phyloP scores from a whole-genome alignment of 92 coral and sea anemone species.

The Siderastrea siderea region DNA sequence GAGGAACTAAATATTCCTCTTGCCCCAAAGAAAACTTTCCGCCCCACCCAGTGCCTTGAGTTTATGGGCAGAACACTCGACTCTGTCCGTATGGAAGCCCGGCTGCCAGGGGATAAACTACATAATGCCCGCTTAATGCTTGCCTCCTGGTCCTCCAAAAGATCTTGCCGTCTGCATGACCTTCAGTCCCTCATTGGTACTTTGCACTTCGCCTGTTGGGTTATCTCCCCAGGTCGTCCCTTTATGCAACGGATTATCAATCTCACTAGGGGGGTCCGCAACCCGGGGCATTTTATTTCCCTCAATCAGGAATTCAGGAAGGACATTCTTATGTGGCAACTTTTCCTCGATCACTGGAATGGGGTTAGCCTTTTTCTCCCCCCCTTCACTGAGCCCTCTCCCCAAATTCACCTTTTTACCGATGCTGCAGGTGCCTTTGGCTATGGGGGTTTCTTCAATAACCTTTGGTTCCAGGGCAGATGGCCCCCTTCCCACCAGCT shows the following conservation, averaged over 20 bases:
- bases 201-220: conserved; percentile 23
- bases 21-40: conserved; percentile 15
- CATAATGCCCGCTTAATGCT: not conserved
- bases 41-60: conserved; percentile 37
- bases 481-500: conserved; percentile 8
- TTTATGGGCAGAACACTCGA: conserved; percentile 48
- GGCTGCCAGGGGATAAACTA: not conserved
- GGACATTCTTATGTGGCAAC: conserved; percentile 16
- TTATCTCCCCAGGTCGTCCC: conserved; percentile 34
- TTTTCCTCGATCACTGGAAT: conserved; percentile 14
- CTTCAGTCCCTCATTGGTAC: conserved; percentile 29
- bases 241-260: conserved; percentile 9
- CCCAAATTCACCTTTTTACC: conserved; percentile 4
- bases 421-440: conserved; percentile 21
- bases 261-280: not conserved
- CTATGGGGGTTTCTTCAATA: conserved; percentile 4
- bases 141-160: conserved; percentile 4
- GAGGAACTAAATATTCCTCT: conserved; percentile 6
- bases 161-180: not conserved
- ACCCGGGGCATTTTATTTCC: not conserved
- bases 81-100: not conserved
- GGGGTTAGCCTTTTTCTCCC: conserved; percentile 21
- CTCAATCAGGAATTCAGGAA: conserved; percentile 12
- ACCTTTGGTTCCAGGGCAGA: conserved; percentile 1
- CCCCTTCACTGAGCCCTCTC: conserved; percentile 7